Conservation (phyloP, 2,888 invertebrate genomes). For the Agonopterix subpropinquella region DNA sequence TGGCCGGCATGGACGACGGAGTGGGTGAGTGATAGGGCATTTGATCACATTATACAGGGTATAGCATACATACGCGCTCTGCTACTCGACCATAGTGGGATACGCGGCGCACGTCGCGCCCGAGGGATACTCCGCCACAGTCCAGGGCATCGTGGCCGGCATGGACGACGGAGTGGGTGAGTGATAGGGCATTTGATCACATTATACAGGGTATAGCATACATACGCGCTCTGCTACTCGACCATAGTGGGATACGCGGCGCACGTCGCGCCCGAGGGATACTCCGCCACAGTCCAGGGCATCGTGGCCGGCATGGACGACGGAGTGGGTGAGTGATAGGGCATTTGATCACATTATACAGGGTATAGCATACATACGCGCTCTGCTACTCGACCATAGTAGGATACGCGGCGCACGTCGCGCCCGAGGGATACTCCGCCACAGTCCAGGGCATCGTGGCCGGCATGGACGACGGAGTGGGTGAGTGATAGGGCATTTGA, state of each 20-base stretch:
- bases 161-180: constrained; percentile 90
- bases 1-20: constrained; percentile 93
- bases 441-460: constrained; percentile 91
- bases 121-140: constrained; percentile 86
- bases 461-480: constrained; percentile 91
- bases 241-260: constrained; percentile 85
- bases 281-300: constrained; percentile 90
- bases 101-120: constrained; percentile 81
- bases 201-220: too few relatives aligned
- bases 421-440: constrained; percentile 85
- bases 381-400: constrained; percentile 89
- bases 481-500: too few relatives aligned
- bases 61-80: constrained; percentile 90
- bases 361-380: constrained; percentile 91
- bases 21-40: constrained; percentile 79
- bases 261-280: constrained; percentile 80
- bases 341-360: too few relatives aligned
- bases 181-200: too few relatives aligned
- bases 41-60: too few relatives aligned
- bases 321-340: constrained; percentile 81
- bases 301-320: constrained; percentile 93
- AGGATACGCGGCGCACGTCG: constrained; percentile 79
- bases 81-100: constrained; percentile 87
- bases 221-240: constrained; percentile 90
- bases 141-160: constrained; percentile 91